Percentiles rank a stretch among this genome's conserved stretches.
These are phyloP conservation scores for Drosophila paramelanica DNA, from an alignment of 2,888 invertebrate genomes.

Conservation along the genomic window DNA sequence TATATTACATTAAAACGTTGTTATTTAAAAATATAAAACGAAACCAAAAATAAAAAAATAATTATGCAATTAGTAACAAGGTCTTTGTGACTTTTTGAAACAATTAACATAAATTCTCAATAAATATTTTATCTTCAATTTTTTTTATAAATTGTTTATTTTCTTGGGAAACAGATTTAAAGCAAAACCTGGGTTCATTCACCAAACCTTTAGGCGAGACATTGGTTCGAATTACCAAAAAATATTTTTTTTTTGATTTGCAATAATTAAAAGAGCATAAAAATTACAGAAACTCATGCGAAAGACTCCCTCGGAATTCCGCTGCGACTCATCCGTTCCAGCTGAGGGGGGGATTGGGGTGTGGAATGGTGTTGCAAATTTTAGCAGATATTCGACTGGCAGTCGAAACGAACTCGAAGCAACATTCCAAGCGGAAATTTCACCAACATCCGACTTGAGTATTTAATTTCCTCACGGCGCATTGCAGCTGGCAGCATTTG, in stretches of 20 bases:
- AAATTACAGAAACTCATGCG: conserved; percentile 4
- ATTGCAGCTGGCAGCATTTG: conserved; percentile 58
- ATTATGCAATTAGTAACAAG: too few relatives aligned
- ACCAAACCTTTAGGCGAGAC: neutral
- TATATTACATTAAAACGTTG: too few relatives aligned
- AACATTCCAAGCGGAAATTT: conserved; percentile 68
- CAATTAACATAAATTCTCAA: too few relatives aligned
- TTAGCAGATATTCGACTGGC: conserved; percentile 36
- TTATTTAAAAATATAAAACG: too few relatives aligned
- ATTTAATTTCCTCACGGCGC: conserved; percentile 75
- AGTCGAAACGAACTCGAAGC: conserved; percentile 15
- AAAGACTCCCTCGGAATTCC: conserved; percentile 17
- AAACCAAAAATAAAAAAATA: too few relatives aligned
- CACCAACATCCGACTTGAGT: conserved; percentile 75
- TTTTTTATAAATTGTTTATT: too few relatives aligned
- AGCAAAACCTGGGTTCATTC: conserved; percentile 3
- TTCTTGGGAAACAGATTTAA: neutral
- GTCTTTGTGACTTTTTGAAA: too few relatives aligned
- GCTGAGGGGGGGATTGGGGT: conserved; percentile 16
- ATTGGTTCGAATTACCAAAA: neutral
- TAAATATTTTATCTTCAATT: too few relatives aligned
- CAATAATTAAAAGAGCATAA: conserved; percentile 6
- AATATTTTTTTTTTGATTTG: neutral
- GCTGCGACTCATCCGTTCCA: conserved; percentile 25
- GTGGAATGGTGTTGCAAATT: conserved; percentile 22